A percentile compares a stretch with the other conserved stretches of the same genome.
Conservation (phyloP, 2,113 vertebrate genomes). For the Muscicapa adusta region DNA sequence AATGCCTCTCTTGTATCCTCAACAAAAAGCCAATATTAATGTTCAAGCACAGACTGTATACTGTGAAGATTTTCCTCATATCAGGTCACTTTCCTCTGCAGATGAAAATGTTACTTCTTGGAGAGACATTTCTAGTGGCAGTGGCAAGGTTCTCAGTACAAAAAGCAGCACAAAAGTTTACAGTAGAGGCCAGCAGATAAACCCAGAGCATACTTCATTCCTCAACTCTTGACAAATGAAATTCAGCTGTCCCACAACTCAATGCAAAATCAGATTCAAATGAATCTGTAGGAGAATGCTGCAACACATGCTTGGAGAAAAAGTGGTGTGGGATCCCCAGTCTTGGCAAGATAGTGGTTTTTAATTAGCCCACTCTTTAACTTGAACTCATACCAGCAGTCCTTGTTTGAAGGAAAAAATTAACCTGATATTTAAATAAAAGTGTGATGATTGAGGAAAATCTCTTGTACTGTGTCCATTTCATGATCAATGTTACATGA, state of each 20-base stretch:
- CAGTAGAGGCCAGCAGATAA: not conserved
- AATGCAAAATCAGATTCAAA: not conserved
- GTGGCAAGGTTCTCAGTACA: not conserved
- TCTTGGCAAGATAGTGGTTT: conserved; percentile 82
- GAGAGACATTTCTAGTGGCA: not conserved
- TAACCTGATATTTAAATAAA: not conserved
- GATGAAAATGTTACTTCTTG: not conserved
- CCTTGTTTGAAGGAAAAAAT: not conserved
- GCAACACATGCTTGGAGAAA: conserved; percentile 16
- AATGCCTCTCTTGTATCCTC: not conserved
- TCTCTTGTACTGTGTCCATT: not conserved
- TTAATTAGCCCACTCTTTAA: conserved; percentile 74
- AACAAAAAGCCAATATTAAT: conserved; percentile 12
- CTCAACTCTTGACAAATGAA: not conserved
- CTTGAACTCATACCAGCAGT: not conserved
- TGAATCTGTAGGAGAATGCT: not conserved
- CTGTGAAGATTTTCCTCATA: not conserved
- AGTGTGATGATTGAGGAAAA: not conserved
- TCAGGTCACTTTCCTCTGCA: not conserved
- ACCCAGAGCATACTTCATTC: not conserved
- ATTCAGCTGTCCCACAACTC: not conserved
- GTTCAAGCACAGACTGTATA: not conserved
- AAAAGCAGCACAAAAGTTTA: not conserved
- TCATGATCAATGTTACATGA: not conserved
- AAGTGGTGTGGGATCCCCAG: conserved; percentile 7